Base-by-base conservation (phyloP, 2,888 invertebrate genomes). In the Melanotus villosus region DNA sequence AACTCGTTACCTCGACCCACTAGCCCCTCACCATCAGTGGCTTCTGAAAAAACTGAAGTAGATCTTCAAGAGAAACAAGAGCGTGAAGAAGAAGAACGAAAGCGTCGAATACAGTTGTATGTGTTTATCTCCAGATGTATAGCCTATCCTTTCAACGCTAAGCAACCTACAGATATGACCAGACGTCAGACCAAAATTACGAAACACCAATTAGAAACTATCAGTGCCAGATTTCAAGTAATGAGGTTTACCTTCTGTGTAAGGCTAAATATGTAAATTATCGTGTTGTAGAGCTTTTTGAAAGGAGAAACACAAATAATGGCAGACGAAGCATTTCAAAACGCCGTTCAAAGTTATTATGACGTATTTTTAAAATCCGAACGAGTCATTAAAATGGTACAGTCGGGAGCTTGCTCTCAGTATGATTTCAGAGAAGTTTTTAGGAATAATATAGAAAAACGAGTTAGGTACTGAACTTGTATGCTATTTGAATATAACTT, bases 81-180 rank as follows among this genome's bases (percentile, higher is more conserved):
- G 83, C 92, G 95, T 71, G 93, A 98, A 83, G 98, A 99, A 85
- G 98, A 98, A 82, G 97, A 98, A 80, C 91, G 98, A 73, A 98
- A 98, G 84, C 91, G 93, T 71, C 91, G 96, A 70, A 91, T 99
- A 68, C 99, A 99, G 84, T 87, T 99, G 38, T 99, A 99, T 86
- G 99, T 99, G 75, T 99, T 99, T 85, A 96, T 99, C 75, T 97
- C 98, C 75, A 90, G 99, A 83, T 98, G 98, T 86, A 92, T 98
- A 81, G 97, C 99, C 5, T 99, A 99, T 87, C 99, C 99, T 5
- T 99, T 99, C 88, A 99, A 99, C 86, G 98, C 98, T 9, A 99
- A 99, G 86, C 99, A 99, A 84, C 97, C 98, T 0, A 98, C 97
- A 5, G 99, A 99, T 84, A 97, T 99, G 97, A 97, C 97, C 1